Evolutionary conservation across 37 sponge, comb jelly and placozoan species (phyloP).

Genomic region (Aphrocallistes beatrix): DNA sequence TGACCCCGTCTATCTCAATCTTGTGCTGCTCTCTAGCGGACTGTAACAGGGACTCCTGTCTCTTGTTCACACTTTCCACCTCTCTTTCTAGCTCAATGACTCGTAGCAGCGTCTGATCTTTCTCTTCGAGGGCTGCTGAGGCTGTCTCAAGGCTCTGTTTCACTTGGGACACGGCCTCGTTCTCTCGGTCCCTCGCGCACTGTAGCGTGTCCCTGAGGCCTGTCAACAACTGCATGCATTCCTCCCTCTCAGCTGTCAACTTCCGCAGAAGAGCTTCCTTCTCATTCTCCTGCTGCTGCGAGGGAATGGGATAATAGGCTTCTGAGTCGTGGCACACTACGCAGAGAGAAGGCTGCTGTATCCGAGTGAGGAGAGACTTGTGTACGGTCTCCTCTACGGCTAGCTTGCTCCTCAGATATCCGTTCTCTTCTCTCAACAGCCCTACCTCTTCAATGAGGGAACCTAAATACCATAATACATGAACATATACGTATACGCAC

Average conservation of each 20-base stretch:
- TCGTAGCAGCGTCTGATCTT: background rate
- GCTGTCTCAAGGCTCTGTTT: background rate
- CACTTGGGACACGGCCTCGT: background rate
- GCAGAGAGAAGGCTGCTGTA: constrained; percentile 4
- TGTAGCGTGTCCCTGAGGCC: background rate
- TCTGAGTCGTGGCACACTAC: background rate
- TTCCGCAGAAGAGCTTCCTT: constrained; percentile 4
- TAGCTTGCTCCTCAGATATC: background rate
- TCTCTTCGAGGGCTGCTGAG: background rate
- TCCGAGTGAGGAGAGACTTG: background rate
- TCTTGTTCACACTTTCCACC: background rate
- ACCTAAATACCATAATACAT: no score
- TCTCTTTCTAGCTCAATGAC: constrained; percentile 1
- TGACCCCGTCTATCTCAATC: background rate
- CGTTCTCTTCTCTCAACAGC: background rate
- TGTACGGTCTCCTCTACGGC: background rate
- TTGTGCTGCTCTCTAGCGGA: background rate
- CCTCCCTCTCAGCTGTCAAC: constrained; percentile 12
- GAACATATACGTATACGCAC: no score
- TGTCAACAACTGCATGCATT: background rate
- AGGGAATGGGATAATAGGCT: background rate
- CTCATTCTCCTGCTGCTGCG: background rate
- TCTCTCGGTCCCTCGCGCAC: background rate
- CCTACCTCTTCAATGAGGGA: background rate
- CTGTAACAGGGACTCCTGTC: background rate